These are phyloP conservation scores for Actinia tenebrosa DNA, from an alignment of 64 coral and sea anemone genomes.

Conservation along the genomic window DNA sequence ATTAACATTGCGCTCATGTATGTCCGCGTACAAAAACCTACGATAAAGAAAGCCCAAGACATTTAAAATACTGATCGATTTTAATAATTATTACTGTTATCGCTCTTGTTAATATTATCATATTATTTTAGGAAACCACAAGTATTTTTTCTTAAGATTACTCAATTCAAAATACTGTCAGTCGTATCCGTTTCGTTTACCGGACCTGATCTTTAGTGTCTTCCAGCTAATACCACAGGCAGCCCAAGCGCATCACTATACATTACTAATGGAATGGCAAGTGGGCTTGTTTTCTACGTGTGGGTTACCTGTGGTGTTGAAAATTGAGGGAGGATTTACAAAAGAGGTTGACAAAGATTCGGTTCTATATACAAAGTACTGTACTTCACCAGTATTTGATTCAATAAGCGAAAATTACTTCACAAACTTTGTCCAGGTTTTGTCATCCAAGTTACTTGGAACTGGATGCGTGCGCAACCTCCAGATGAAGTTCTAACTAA, in stretches of 20 bases:
- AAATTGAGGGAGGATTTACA: neutral
- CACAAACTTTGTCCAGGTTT: too few species aligned
- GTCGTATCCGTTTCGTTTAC: neutral
- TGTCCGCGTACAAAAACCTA: neutral
- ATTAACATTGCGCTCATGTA: too few species aligned
- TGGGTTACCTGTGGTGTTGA: neutral
- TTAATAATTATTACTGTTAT: neutral
- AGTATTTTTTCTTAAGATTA: neutral
- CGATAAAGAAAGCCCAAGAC: neutral
- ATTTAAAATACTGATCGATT: neutral
- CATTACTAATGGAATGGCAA: neutral
- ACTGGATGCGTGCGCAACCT: too few species aligned
- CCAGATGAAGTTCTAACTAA: too few species aligned
- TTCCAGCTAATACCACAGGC: neutral
- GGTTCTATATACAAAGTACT: neutral
- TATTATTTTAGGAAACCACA: constrained; percentile 2
- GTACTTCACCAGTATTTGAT: too few species aligned
- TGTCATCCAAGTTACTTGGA: too few species aligned
- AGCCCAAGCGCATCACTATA: neutral
- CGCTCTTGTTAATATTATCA: neutral
- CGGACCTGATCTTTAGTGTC: neutral
- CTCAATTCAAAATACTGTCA: neutral
- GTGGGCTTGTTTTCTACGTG: neutral
- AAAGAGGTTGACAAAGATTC: neutral
- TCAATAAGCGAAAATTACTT: too few species aligned